Percentiles rank a stretch among this genome's conserved stretches.
These are phyloP conservation scores for Telmatochromis sp. DNA, from an alignment of 2,113 vertebrate genomes.

Conservation along the genomic window DNA sequence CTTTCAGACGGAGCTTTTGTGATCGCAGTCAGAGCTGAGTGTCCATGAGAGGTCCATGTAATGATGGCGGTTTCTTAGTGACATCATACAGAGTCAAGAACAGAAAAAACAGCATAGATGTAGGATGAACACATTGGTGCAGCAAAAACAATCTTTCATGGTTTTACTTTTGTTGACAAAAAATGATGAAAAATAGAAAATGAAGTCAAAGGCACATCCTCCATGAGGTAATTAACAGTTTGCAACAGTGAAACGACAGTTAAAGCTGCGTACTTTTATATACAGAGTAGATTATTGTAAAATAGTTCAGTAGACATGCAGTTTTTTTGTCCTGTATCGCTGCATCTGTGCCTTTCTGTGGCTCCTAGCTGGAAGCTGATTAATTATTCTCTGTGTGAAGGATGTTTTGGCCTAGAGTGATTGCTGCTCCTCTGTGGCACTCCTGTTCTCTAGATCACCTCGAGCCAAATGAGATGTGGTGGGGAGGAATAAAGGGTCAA, in stretches of 20 bases:
- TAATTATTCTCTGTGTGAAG: slow-evolving; percentile 61
- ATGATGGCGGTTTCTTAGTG: background rate
- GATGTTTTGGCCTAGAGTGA: slow-evolving; percentile 46
- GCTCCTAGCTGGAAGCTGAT: slow-evolving; percentile 44
- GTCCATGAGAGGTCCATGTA: background rate
- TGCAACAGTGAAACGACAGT: background rate
- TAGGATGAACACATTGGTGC: background rate
- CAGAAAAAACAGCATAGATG: background rate
- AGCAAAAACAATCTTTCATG: background rate
- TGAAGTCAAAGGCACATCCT: background rate
- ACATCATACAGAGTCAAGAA: background rate
- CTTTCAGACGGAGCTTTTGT: background rate
- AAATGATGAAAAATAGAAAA: background rate
- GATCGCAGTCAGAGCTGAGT: background rate
- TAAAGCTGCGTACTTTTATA: background rate
- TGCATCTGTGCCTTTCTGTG: background rate
- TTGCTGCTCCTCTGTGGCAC: slow-evolving; percentile 43
- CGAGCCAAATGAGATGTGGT: slow-evolving; percentile 41
- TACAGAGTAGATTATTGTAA: background rate
- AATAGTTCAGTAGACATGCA: background rate
- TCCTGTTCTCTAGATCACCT: slow-evolving; percentile 37
- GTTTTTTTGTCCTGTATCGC: background rate
- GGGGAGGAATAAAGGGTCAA: slow-evolving; percentile 39
- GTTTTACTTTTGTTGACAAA: background rate
- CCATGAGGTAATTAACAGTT: background rate